Percentiles rank a stretch among this genome's conserved stretches.
These are phyloP conservation scores for Sesamia nonagrioides DNA, from an alignment of 1,140 invertebrate species.

Conservation along the genomic window DNA sequence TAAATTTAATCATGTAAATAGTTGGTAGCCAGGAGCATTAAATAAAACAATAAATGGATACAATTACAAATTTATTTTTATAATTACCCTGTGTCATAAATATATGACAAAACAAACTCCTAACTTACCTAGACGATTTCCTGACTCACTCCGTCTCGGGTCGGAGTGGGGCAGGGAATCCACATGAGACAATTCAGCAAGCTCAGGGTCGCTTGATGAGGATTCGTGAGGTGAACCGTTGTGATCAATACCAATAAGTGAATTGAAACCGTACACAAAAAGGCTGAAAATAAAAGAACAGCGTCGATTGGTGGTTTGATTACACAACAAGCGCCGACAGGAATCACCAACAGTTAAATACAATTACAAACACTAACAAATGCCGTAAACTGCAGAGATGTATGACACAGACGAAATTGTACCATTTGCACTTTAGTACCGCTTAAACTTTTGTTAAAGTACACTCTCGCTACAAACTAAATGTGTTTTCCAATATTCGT, in stretches of 20 bases:
- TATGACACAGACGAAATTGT: constrained; percentile 56
- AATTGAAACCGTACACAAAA: constrained; percentile 29
- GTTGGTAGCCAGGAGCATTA: too few species aligned
- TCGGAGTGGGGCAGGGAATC: too few species aligned
- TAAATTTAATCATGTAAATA: too few species aligned
- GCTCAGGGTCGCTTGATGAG: too few species aligned
- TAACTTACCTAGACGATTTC: too few species aligned
- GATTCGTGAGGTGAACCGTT: too few species aligned
- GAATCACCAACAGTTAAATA: constrained; percentile 25
- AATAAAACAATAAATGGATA: too few species aligned
- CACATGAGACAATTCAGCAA: too few species aligned
- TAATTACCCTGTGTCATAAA: too few species aligned
- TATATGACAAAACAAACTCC: too few species aligned
- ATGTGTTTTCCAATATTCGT: constrained; percentile 48
- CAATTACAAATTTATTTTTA: too few species aligned
- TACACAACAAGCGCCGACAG: constrained; percentile 35
- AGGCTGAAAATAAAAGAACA: constrained; percentile 26
- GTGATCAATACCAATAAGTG: constrained; percentile 16
- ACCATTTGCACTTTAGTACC: constrained; percentile 58
- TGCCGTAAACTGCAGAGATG: constrained; percentile 52
- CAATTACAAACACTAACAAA: constrained; percentile 40
- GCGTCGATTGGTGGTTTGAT: constrained; percentile 45
- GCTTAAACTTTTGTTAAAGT: constrained; percentile 58
- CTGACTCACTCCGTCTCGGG: too few species aligned
- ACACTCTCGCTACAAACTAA: constrained; percentile 58